phyloP scores from a whole-genome alignment of 2,797 vertebrate species.

The Gallinago stenura region DNA sequence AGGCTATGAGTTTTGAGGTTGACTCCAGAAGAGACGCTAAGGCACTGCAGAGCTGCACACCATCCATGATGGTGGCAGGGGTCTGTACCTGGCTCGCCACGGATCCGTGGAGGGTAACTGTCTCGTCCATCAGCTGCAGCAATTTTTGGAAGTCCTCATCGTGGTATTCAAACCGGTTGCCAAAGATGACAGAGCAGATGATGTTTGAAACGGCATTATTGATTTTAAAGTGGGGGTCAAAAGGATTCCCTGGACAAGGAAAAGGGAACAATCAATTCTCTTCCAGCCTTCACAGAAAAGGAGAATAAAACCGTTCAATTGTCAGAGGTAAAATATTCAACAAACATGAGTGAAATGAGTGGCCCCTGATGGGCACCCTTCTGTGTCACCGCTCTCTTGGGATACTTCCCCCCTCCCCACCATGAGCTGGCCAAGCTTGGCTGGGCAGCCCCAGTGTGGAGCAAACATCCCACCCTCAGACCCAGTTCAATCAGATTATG shows the following conservation, averaged over 20 bases:
- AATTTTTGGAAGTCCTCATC: constrained; percentile 67
- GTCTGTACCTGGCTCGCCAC: constrained; percentile 29
- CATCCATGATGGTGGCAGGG: rapidly evolving
- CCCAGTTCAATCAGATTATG: background rate
- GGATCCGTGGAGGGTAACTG: rapidly evolving
- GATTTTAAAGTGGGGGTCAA: constrained; percentile 70
- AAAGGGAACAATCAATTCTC: background rate
- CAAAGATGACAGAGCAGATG: constrained; percentile 77
- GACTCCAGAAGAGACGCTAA: background rate
- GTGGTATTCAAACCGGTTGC: constrained; percentile 75
- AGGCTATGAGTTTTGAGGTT: rapidly evolving
- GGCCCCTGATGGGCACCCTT: background rate
- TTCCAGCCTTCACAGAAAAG: background rate
- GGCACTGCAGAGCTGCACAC: background rate
- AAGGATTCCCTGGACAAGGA: constrained; percentile 68
- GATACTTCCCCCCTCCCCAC: rapidly evolving
- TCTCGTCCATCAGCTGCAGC: constrained; percentile 37
- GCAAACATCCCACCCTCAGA: background rate
- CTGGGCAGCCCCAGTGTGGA: background rate
- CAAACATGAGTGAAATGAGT: rapidly evolving
- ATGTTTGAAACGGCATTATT: constrained; percentile 75
- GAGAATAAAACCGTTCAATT: background rate
- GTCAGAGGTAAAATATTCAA: background rate
- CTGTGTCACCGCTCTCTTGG: background rate
- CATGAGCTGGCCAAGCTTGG: background rate